Base-by-base conservation (phyloP, 2,113 vertebrate genomes). In the Cheirogaleus medius region DNA sequence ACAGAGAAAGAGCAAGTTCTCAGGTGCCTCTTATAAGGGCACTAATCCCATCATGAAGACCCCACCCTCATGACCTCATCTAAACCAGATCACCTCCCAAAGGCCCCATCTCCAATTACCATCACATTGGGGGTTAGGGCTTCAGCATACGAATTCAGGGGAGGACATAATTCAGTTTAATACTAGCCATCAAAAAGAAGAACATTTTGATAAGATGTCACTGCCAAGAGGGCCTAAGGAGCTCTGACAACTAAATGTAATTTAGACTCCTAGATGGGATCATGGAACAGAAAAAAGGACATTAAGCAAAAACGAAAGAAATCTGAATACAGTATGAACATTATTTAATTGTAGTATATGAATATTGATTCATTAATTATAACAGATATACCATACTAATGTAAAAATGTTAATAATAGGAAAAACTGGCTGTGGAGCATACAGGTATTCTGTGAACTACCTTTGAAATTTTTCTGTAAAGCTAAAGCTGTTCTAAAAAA, bases 401-500 rank as follows among this genome's bases (percentile, higher is more conserved):
- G 8, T 76, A 44, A 81, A 58, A 58, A 32, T 82, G 34, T 23
- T 42, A 74, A 64, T 56, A 44, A n/a, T 42, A 58, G 17, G 17
- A 42, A 9, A 73, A 81, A 60, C 17, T 94, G 44, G 34, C 23
- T 63, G 1, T 77, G 21, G 49, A 6, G 4, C 13, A n/a, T 47
- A 82, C 27, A 23, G 21, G 18, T 80, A 80, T 69, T 95, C 78
- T 97, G 25, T 68, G 42, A 95, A 34, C 9, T 34, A 25, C 23
- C 25, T 90, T 74, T 34, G 15, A 14, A 91, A n/a, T 42, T 81
- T 77, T 92, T 89, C 29, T 80, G 3, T 83, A 89, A 88, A 88
- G 64, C 32, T 87, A 95, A 85, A 90, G 32, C 77, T 90, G 6
- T 94, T 74, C n/a, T 76, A 21, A 89, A 96, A 83, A 78, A 32